A percentile compares a stretch with the other conserved stretches of the same genome.
Conservation (phyloP, 2,113 vertebrate genomes). For the Nycticorax nycticorax region DNA sequence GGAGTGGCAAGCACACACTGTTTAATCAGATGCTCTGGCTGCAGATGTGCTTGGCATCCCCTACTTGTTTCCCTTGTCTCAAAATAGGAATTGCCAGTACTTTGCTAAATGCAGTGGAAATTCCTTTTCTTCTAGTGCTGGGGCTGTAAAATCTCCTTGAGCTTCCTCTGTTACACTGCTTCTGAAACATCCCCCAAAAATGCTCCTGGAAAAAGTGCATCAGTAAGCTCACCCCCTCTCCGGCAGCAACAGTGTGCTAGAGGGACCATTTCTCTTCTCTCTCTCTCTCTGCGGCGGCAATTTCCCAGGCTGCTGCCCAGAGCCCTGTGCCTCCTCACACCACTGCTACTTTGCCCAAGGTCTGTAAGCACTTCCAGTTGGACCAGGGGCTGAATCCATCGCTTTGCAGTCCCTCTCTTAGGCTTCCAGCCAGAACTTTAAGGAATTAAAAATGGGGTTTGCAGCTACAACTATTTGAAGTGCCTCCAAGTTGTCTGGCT, state of each 20-base stretch:
- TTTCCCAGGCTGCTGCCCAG: not conserved
- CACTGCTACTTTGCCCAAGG: not conserved
- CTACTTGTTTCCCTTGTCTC: not conserved
- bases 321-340: not conserved
- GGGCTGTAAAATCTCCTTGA: not conserved
- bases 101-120: not conserved
- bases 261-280: not conserved
- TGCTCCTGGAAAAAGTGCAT: not conserved
- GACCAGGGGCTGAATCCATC: not conserved
- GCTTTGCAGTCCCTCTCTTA: not conserved
- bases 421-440: not conserved
- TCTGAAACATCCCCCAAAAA: not conserved
- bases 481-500: not conserved
- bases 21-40: not conserved
- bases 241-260: not conserved
- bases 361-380: not conserved
- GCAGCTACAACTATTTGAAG: not conserved
- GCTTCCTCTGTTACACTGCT: not conserved
- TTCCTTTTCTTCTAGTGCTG: not conserved
- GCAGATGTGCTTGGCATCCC: not conserved
- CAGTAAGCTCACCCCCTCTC: rapidly evolving
- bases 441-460: not conserved
- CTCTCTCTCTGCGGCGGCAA: not conserved
- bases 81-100: not conserved
- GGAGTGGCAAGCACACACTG: not conserved